These are phyloP conservation scores for Cephus pulcher DNA, from an alignment of 2,888 invertebrate genomes.

Conservation along the genomic window DNA sequence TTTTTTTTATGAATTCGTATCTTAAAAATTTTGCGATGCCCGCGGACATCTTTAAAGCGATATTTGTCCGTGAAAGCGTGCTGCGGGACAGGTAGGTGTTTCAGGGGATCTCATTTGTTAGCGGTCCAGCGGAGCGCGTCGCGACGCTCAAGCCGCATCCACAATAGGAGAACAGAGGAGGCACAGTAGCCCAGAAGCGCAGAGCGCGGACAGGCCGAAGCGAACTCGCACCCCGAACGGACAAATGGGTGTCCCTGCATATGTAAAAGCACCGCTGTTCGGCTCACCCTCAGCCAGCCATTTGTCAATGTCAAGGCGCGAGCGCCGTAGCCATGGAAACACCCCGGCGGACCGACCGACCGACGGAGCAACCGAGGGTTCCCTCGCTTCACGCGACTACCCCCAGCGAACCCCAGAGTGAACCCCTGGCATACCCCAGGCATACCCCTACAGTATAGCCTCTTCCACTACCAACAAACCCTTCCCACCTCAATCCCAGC, in stretches of 20 bases:
- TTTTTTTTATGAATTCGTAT: background rate
- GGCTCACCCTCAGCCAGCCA: slow-evolving; percentile 65
- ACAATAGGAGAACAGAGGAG: slow-evolving; percentile 30
- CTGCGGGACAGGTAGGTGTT: slow-evolving; percentile 11
- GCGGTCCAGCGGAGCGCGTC: slow-evolving; percentile 45
- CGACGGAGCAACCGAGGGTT: slow-evolving; percentile 39
- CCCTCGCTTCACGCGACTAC: slow-evolving; percentile 36
- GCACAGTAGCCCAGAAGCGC: slow-evolving; percentile 44
- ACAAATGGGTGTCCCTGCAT: slow-evolving; percentile 68
- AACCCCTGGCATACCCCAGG: background rate
- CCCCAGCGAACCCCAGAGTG: slow-evolving; percentile 17
- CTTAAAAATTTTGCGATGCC: background rate
- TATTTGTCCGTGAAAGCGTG: background rate
- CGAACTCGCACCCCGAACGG: slow-evolving; percentile 53
- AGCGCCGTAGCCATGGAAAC: slow-evolving; percentile 66
- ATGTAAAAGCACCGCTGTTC: slow-evolving; percentile 67
- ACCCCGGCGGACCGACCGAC: slow-evolving; percentile 52
- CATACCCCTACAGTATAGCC: background rate
- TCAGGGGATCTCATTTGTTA: slow-evolving; percentile 47
- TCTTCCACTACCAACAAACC: background rate
- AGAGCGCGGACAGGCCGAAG: slow-evolving; percentile 20
- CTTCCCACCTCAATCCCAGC: background rate
- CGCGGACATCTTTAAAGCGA: background rate
- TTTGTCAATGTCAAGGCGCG: slow-evolving; percentile 68
- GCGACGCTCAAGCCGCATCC: slow-evolving; percentile 22